Percentiles rank a stretch among this genome's conserved stretches.
phyloP scores from a whole-genome alignment of 2,888 invertebrate genomes.

The Scelioninae gen. 1 region DNA sequence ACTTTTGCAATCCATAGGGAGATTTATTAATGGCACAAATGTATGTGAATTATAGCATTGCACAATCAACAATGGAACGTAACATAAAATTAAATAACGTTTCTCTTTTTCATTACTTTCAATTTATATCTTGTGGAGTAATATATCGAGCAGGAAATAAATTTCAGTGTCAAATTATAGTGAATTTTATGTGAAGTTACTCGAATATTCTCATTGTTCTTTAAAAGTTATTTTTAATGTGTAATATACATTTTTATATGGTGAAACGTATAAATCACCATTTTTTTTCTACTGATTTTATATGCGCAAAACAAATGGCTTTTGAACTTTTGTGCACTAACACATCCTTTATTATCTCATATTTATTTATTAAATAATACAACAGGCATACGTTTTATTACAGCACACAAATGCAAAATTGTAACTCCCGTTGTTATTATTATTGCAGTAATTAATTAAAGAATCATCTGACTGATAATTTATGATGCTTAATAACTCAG shows the following conservation, averaged over 20 bases:
- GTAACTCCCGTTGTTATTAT: too few relatives aligned
- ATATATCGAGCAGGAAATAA: conserved; percentile 43
- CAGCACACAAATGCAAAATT: too few relatives aligned
- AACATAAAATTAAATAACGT: conserved; percentile 46
- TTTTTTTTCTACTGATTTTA: not conserved
- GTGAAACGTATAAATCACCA: not conserved
- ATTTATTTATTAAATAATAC: not conserved
- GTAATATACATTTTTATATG: not conserved
- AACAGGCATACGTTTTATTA: too few relatives aligned
- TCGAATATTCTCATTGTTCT: conserved; percentile 2
- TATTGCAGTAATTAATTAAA: too few relatives aligned
- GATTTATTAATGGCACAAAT: conserved; percentile 23
- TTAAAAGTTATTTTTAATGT: conserved; percentile 5
- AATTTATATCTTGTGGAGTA: conserved; percentile 26
- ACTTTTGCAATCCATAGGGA: conserved; percentile 22
- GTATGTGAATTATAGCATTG: conserved; percentile 34
- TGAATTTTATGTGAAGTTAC: conserved; percentile 12
- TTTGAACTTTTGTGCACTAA: too few relatives aligned
- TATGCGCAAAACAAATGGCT: too few relatives aligned
- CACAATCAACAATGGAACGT: conserved; percentile 42
- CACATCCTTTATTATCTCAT: too few relatives aligned
- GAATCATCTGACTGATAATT: too few relatives aligned
- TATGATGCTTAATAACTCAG: too few relatives aligned
- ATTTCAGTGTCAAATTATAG: conserved; percentile 31
- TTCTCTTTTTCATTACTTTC: conserved; percentile 45